These are phyloP conservation scores for Antedon bifida DNA, from an alignment of 35 echinoderm and acorn worm species.

Conservation along the genomic window DNA sequence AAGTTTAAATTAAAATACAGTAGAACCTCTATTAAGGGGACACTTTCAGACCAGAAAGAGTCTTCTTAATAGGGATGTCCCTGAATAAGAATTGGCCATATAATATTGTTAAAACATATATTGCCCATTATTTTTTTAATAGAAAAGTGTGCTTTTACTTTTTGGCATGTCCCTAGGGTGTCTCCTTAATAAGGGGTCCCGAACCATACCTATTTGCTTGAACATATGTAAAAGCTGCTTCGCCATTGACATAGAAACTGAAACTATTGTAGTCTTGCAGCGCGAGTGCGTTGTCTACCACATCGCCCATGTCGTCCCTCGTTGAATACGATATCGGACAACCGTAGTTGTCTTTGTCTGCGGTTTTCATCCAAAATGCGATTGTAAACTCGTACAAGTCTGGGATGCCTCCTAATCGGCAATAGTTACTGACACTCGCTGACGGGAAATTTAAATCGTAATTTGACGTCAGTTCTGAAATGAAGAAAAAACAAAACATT, in stretches of 20 bases:
- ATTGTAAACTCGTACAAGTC: conserved; percentile 46
- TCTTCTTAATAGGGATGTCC: too few species aligned
- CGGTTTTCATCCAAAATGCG: conserved; percentile 56
- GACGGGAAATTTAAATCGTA: conserved; percentile 35
- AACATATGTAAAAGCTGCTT: conserved; percentile 34
- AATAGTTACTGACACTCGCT: conserved; percentile 23
- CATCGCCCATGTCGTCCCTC: not conserved
- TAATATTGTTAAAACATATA: too few species aligned
- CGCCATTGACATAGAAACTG: conserved; percentile 40
- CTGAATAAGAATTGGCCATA: too few species aligned
- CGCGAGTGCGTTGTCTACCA: conserved; percentile 48
- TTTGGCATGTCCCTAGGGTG: too few species aligned
- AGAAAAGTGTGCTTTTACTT: too few species aligned
- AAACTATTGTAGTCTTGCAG: conserved; percentile 62
- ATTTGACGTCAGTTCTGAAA: conserved; percentile 25
- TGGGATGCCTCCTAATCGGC: conserved; percentile 8
- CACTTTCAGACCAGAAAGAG: too few species aligned
- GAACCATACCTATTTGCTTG: conserved; percentile 34
- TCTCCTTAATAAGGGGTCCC: too few species aligned
- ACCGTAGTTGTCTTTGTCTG: conserved; percentile 26
- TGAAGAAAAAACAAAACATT: not conserved
- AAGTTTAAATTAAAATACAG: too few species aligned
- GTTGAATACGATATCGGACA: conserved; percentile 46
- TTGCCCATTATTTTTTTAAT: too few species aligned
- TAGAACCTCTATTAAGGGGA: too few species aligned